Percentiles rank a stretch among this genome's conserved stretches.
Evolutionary conservation across 2,888 invertebrate genomes (phyloP).

Genomic region (Amiota communis): DNA sequence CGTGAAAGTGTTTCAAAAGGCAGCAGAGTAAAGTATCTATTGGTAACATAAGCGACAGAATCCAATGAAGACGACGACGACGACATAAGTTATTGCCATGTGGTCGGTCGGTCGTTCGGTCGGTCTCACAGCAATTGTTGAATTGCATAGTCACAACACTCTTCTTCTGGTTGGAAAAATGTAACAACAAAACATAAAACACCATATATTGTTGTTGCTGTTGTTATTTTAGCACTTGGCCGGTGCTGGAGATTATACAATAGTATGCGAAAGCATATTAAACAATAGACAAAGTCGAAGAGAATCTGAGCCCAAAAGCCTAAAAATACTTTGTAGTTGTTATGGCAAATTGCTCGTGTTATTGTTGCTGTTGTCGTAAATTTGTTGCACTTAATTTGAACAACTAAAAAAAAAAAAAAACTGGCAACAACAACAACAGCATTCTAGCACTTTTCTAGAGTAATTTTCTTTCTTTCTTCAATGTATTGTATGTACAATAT

Average conservation of each 20-base stretch:
- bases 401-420: background rate
- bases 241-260: too few species aligned
- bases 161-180: background rate
- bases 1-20: constrained; percentile 47
- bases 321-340: constrained; percentile 36
- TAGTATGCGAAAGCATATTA: constrained; percentile 7
- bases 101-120: too few species aligned
- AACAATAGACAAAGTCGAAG: constrained; percentile 21
- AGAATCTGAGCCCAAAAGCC: constrained; percentile 42
- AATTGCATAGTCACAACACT: background rate
- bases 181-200: constrained; percentile 4
- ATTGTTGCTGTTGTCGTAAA: background rate
- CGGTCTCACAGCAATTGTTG: background rate
- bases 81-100: constrained; percentile 16
- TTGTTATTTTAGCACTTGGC: background rate
- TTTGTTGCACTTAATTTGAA: constrained; percentile 21
- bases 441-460: background rate
- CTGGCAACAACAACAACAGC: background rate
- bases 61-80: background rate
- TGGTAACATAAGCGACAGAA: background rate
- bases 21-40: constrained; percentile 37
- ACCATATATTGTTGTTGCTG: constrained; percentile 14
- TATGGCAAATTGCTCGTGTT: constrained; percentile 3
- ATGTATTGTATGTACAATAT: background rate
- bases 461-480: background rate